phyloP scores from a whole-genome alignment of 2,888 invertebrate species.

The Charanyca ferruginea region DNA sequence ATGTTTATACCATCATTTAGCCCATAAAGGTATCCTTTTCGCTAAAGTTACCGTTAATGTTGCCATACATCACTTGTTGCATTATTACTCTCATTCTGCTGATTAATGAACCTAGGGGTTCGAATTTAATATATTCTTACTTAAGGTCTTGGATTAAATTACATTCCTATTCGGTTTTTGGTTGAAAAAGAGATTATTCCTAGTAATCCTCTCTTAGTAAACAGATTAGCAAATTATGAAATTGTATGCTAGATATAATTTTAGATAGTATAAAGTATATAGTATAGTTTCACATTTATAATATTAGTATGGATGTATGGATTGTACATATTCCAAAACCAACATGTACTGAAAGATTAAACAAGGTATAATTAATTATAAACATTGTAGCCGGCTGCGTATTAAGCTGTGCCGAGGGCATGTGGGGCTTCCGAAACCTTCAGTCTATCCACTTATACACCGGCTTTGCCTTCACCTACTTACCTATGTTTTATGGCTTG shows the following conservation, averaged over 20 bases:
- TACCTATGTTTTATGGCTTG: conserved; percentile 72
- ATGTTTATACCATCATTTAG: conserved; percentile 12
- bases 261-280: too few relatives aligned
- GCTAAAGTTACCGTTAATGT: conserved; percentile 35
- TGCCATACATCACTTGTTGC: conserved; percentile 43
- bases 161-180: background rate
- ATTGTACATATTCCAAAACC: background rate
- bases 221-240: background rate
- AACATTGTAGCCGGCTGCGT: conserved; percentile 63
- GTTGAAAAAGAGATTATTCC: background rate
- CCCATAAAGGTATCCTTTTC: conserved; percentile 25
- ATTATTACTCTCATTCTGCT: conserved; percentile 50
- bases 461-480: conserved; percentile 68
- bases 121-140: conserved; percentile 53
- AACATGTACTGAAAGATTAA: conserved; percentile 53
- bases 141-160: conserved; percentile 27
- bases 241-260: too few relatives aligned
- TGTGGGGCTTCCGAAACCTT: conserved; percentile 75
- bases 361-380: conserved; percentile 69
- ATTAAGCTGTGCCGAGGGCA: conserved; percentile 69
- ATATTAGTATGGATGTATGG: too few relatives aligned
- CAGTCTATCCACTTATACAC: conserved; percentile 73
- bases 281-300: too few relatives aligned
- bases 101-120: conserved; percentile 39
- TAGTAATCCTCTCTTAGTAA: background rate